Percentiles rank a stretch among this genome's conserved stretches.
Conservation (phyloP, 2,888 invertebrate species). For the Coleophora flavipennella region DNA sequence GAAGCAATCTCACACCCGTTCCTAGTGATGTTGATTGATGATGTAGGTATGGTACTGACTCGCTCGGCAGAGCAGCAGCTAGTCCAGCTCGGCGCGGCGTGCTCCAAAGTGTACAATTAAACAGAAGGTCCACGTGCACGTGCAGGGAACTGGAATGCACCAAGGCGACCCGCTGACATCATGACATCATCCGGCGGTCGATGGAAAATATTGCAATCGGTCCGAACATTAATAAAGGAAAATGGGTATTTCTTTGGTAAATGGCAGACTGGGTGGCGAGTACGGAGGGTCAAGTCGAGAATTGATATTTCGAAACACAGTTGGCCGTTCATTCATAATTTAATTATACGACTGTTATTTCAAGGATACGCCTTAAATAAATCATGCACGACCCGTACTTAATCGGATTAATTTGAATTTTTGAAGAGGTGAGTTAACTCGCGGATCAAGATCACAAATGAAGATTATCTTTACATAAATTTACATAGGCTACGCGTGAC, state of each 20-base stretch:
- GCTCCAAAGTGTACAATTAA: slow-evolving; percentile 30
- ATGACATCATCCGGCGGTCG: slow-evolving; percentile 30
- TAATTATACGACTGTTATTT: no score
- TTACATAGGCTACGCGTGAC: no score
- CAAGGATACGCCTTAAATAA: no score
- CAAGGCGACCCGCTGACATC: slow-evolving; percentile 54
- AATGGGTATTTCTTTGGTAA: slow-evolving; percentile 17
- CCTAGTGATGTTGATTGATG: slow-evolving; percentile 37
- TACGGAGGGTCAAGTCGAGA: slow-evolving; percentile 1
- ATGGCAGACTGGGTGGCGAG: slow-evolving; percentile 19
- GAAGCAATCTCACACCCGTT: slow-evolving; percentile 2
- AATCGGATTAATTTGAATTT: no score
- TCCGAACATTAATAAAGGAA: slow-evolving; percentile 16
- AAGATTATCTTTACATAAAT: no score
- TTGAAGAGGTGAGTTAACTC: no score
- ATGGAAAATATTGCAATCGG: slow-evolving; percentile 31
- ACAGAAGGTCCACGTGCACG: slow-evolving; percentile 42
- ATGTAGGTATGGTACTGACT: slow-evolving; percentile 36
- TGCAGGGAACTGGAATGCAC: slow-evolving; percentile 42
- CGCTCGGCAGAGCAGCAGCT: no score
- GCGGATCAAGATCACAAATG: no score
- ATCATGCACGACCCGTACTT: no score
- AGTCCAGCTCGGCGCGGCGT: no score
- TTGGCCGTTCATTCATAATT: not conserved
- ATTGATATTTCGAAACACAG: not conserved